Evolutionary conservation across 2,797 vertebrate species (phyloP), one percentile per base, ranked within the genome.

Genomic region (Leuciscus waleckii): DNA sequence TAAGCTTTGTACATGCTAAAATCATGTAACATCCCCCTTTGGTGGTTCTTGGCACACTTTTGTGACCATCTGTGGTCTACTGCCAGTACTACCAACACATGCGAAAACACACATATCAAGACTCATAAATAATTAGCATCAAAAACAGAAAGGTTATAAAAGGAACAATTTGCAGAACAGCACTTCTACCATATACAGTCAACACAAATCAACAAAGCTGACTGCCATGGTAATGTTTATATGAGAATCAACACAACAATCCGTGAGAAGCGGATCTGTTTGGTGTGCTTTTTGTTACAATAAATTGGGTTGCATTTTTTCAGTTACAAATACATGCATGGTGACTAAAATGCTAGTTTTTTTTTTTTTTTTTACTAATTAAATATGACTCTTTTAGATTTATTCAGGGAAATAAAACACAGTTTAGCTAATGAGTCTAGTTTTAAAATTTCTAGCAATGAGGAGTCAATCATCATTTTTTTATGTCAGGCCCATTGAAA

Each of bases 361-460:
- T 29, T 29, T 29, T 17, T 80, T 81, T 87, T 93, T 93, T 90
- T 92, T 90, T 35, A 77, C 70, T 41, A 74, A 39, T 41, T 77
- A 74, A 83, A 77, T 80, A 70, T 84, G 82, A 82, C 73, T 84
- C 43, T 86, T 85, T 85, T 26, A 89, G 90, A 92, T 94, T 95
- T 92, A 85, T 81, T 84, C 70, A 43, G 49, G 90, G 91, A 78
- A 93, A 94, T 92, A 91, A 90, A 90, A 91, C 93, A 91, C 91
- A 89, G 88, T 43, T 94, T 93, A 95, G 95, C 94, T 94, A 95
- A 96, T 95, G 93, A 92, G 93, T 92, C 92, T 92, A 91, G 91
- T 92, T 93, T 91, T 93, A 91, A 92, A 93, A 92, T 93, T 91
- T 93, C 92, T 92, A 90, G 91, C 85, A 87, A 81, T 80, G 85